Base-by-base conservation (phyloP, 2,113 vertebrate species). In the Nasalis larvatus region DNA sequence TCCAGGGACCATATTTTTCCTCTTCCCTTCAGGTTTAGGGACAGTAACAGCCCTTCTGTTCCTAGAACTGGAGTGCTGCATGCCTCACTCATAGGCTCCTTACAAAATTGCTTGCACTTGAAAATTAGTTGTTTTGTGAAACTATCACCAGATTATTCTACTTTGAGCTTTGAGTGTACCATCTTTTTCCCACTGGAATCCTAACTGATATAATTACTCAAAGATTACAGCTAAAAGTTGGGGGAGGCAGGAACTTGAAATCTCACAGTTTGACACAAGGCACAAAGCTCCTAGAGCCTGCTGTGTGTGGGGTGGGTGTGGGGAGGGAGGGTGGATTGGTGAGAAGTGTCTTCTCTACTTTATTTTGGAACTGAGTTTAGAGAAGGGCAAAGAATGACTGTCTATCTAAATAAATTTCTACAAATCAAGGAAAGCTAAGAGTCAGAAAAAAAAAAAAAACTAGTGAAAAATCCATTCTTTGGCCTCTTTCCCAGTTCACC, bases 371-470 rank as follows among this genome's bases (percentile, higher is more conserved):
- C 6, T 68, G 32, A 89, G 18, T 90, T 52, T 74, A 78, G 20
- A 81, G 12, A 86, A 78, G 18, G 20, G n/a, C 45, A 91, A 85
- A 88, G 25, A 80, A 40, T 35, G 2, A 56, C 8, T 18, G 85
- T 52, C 35, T 74, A 45, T 45, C 73, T 88, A 69, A 91, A 74
- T 13, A 71, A 16, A 45, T 93, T 92, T 93, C n/a, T 85, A 71
- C 42, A 97, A 88, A 89, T 78, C 86, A 91, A 58, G 35, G 52
- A 89, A 85, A 83, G 18, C 14, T 54, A 78, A 58, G 27, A 76
- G 8, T 63, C 74, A 42, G 47, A 4, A 40, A 40, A 40, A n/a
- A 40, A 86, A 69, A 68, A 56, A 37, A 92, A 16, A 42, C 37
- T 23, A 69, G 4, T 30, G 20, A 96, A 95, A 77, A 89, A 78